Evolutionary conservation across 2,888 invertebrate genomes (phyloP).

Genomic region (Strigamia crassipes): DNA sequence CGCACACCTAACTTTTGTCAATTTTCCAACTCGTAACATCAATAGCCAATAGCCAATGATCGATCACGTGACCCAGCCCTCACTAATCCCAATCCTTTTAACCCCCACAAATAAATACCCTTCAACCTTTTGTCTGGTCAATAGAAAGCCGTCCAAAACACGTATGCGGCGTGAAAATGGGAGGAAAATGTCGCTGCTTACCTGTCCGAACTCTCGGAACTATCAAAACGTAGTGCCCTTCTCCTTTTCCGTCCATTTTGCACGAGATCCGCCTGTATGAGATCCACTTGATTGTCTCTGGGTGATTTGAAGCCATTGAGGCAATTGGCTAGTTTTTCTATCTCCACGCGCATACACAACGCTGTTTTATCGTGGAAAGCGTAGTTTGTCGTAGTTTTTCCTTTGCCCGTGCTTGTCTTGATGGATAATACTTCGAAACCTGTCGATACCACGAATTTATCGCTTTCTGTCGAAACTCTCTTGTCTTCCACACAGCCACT

Average conservation of each 20-base stretch:
- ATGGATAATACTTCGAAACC: constrained; percentile 38
- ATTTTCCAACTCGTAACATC: not conserved
- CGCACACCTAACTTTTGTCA: not conserved
- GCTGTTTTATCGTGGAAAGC: constrained; percentile 14
- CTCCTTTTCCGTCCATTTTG: constrained; percentile 69
- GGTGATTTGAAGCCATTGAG: constrained; percentile 42
- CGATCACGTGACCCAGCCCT: not conserved
- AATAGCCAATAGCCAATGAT: not conserved
- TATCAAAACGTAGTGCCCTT: constrained; percentile 89
- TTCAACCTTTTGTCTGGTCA: not conserved
- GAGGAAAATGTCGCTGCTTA: constrained; percentile 60
- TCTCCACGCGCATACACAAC: constrained; percentile 33
- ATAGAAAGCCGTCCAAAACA: not conserved
- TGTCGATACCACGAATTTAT: constrained; percentile 27
- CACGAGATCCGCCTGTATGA: constrained; percentile 26
- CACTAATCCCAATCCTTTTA: not conserved
- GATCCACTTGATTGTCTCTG: constrained; percentile 40
- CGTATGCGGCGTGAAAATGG: not conserved
- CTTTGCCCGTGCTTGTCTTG: constrained; percentile 27
- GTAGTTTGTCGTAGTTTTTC: not conserved
- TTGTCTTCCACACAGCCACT: constrained; percentile 45
- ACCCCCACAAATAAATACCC: not conserved
- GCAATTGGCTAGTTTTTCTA: constrained; percentile 33
- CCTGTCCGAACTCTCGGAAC: constrained; percentile 93
- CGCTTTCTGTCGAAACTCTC: constrained; percentile 39